Evolutionary conservation across 2,113 vertebrate species (phyloP), one percentile per base, ranked within the genome.

Genomic region (Sylvietta virens): DNA sequence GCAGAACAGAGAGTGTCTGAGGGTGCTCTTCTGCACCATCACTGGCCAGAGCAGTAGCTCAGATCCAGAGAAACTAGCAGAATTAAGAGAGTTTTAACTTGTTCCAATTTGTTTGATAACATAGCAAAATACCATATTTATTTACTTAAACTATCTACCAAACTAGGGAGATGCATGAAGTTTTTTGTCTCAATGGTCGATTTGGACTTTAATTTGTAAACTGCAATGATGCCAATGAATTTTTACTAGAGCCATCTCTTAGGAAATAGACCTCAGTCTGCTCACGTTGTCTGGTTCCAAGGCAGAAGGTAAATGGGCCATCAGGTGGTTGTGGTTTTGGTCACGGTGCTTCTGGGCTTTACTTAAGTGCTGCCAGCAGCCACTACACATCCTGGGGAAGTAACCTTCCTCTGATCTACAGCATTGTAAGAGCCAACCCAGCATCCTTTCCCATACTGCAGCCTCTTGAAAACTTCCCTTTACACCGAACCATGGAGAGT

Each of bases 401-500:
- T 71, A 58, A 31, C 72, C 13, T 48, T 47, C 45, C 39, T 47
- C 53, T 57, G 54, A 39, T 8, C 66, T 42, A 27, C 24, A 15
- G 60, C 22, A 15, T 2, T 42, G 11, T 47, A 44, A 64, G 48
- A 61, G 45, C 26, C 58, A 62, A 40, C 11, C 22, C 71, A 56
- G 33, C 42, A 56, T 21, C 20, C 18, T 61, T 67, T 45, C 27
- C 47, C 26, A 2, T 2, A 27, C 15, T 53, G 27, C 28, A 58
- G 17, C 28, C 28, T 67, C 15, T 18, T 65, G 27, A 27, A 73
- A 37, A 42, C 15, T 31, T 54, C 13, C 37, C n/a, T 64, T 69
- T 47, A 28, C 8, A 26, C 2, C 0, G 0, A 89, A 23, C 13
- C 6, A 23, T 8, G 53, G 48, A 54, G 7, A 89, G 67, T 30